Conservation (phyloP, 2,888 invertebrate species). For the Spodoptera picta region DNA sequence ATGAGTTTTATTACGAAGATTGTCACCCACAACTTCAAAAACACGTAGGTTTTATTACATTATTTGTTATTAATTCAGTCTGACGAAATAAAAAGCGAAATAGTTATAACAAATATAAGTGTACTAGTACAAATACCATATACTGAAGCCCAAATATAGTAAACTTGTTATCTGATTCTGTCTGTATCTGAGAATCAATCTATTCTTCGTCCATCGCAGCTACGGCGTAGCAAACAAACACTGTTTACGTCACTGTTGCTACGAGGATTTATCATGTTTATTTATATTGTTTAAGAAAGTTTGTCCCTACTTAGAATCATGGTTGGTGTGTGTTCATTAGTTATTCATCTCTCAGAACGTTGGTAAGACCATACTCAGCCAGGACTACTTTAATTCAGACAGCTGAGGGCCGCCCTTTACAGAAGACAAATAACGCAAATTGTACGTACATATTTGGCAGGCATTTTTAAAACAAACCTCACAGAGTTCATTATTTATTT, state of each 20-base stretch:
- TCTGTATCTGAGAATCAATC: conserved; percentile 36
- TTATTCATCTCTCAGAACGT: conserved; percentile 43
- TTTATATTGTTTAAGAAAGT: conserved; percentile 27
- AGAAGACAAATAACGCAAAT: conserved; percentile 43
- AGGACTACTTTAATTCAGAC: conserved; percentile 40
- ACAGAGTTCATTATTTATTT: conserved; percentile 21
- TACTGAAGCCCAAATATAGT: conserved; percentile 21
- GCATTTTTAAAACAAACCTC: conserved; percentile 12
- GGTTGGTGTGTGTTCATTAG: conserved; percentile 25
- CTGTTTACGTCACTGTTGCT: conserved; percentile 21
- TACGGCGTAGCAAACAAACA: conserved; percentile 35
- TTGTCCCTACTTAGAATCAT: conserved; percentile 8
- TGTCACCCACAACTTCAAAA: too few relatives aligned
- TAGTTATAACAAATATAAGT: conserved; percentile 24
- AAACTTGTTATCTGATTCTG: conserved; percentile 36
- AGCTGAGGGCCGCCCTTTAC: conserved; percentile 25
- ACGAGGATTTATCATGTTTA: conserved; percentile 15
- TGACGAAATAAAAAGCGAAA: conserved; percentile 25
- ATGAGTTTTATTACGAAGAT: too few relatives aligned
- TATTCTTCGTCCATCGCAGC: conserved; percentile 22
- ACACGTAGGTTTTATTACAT: conserved; percentile 6
- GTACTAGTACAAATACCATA: conserved; percentile 15
- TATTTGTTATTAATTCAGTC: conserved; percentile 26
- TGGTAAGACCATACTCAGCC: conserved; percentile 44
- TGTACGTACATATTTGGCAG: conserved; percentile 12